These are phyloP conservation scores for Gambelia wislizenii DNA, from an alignment of 2,797 vertebrate species.

Conservation along the genomic window DNA sequence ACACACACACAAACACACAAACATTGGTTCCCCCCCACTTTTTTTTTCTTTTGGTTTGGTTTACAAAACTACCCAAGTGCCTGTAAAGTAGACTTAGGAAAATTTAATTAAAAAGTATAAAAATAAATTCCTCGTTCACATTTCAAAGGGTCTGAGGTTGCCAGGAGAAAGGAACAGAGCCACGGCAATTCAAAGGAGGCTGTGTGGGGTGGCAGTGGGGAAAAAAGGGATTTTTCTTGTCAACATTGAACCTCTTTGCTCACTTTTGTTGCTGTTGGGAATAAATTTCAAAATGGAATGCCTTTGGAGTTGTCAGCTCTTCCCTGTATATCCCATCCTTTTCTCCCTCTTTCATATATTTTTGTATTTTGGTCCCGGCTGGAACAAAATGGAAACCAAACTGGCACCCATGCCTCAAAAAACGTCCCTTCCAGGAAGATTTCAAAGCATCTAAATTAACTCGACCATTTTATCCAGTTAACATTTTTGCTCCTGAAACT, in stretches of 20 bases:
- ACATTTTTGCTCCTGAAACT: background rate
- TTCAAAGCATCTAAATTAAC: background rate
- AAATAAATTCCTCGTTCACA: constrained; percentile 76
- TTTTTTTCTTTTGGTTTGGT: constrained; percentile 56
- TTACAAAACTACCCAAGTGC: constrained; percentile 61
- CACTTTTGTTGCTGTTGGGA: background rate
- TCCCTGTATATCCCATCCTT: background rate
- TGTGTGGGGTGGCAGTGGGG: too few relatives aligned
- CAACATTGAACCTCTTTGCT: background rate
- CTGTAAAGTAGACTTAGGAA: constrained; percentile 51
- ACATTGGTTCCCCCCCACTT: background rate
- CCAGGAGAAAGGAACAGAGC: constrained; percentile 37
- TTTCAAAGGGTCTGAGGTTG: constrained; percentile 75
- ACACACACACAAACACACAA: too few relatives aligned
- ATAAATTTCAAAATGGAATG: background rate
- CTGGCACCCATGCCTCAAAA: background rate
- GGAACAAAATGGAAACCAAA: background rate
- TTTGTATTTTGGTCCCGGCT: background rate
- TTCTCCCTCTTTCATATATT: background rate
- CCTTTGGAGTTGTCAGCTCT: background rate
- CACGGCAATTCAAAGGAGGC: background rate
- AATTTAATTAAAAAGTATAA: constrained; percentile 35
- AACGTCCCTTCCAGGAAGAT: background rate
- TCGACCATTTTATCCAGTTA: background rate
- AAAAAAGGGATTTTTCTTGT: background rate